Conservation (phyloP, 2,113 vertebrate species). For the Typhlomys cinereus region DNA sequence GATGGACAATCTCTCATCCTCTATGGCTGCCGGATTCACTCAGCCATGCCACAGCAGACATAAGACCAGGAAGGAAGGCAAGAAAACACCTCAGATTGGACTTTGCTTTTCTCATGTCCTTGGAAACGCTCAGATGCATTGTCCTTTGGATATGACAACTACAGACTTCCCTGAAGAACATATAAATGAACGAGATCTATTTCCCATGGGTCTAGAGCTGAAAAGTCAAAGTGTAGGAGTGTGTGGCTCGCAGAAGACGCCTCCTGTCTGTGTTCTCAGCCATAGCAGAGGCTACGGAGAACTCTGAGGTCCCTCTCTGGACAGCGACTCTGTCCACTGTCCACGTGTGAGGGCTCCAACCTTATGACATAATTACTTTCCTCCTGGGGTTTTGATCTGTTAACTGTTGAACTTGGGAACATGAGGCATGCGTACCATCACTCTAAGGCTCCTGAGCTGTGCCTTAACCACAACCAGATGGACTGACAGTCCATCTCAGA, state of each 20-base stretch:
- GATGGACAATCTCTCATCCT: too few species aligned
- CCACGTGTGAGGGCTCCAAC: too few species aligned
- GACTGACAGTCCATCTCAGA: background rate
- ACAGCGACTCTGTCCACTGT: too few species aligned
- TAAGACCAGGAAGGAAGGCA: accelerated
- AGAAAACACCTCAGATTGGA: too few species aligned
- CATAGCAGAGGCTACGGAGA: background rate
- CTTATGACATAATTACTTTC: background rate
- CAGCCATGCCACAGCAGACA: accelerated
- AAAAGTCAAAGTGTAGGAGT: background rate
- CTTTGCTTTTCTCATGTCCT: background rate
- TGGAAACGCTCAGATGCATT: background rate
- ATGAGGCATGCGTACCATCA: too few species aligned
- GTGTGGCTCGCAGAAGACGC: background rate
- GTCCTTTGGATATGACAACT: background rate
- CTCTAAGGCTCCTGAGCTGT: background rate
- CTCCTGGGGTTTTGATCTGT: too few species aligned
- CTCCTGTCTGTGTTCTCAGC: background rate
- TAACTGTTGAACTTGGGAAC: background rate
- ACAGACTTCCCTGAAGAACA: too few species aligned
- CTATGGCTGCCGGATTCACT: background rate
- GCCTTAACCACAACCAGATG: background rate
- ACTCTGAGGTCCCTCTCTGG: background rate
- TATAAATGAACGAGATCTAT: background rate
- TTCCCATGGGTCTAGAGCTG: background rate